Conservation (phyloP, 2,113 vertebrate species). For the human (Homo sapiens) region DNA sequence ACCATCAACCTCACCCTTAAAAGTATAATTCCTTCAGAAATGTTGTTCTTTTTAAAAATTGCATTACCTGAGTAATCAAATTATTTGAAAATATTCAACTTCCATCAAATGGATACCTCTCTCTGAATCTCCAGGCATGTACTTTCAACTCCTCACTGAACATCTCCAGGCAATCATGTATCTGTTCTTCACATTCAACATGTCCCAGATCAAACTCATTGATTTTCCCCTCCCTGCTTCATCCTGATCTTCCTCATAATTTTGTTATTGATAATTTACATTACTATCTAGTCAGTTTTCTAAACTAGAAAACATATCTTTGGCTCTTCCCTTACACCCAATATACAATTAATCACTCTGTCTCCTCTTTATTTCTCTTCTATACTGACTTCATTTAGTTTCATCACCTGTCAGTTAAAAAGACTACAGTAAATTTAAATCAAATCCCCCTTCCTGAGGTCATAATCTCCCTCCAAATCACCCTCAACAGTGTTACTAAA, state of each 20-base stretch:
- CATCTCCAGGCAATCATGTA: not conserved
- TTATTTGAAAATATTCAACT: not conserved
- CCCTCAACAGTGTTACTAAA: constrained; percentile 31
- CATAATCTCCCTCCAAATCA: not conserved
- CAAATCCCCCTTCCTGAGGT: not conserved
- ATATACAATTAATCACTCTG: not conserved
- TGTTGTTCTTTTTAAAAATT: not conserved
- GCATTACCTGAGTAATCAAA: not conserved
- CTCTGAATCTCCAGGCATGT: not conserved
- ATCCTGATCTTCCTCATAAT: not conserved
- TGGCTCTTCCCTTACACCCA: not conserved
- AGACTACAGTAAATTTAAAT: not conserved
- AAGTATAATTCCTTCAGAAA: not conserved
- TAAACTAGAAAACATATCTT: not conserved
- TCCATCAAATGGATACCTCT: not conserved
- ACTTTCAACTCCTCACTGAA: not conserved
- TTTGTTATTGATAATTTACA: not conserved
- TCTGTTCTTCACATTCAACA: not conserved
- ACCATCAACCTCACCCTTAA: not conserved
- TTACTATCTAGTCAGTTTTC: not conserved
- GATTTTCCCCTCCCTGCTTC: not conserved
- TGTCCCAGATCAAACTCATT: not conserved
- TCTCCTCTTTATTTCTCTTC: not conserved
- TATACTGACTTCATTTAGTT: not conserved
- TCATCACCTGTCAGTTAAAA: not conserved